These are phyloP conservation scores for Sander vitreus DNA, from an alignment of 2,113 vertebrate species.

Conservation along the genomic window DNA sequence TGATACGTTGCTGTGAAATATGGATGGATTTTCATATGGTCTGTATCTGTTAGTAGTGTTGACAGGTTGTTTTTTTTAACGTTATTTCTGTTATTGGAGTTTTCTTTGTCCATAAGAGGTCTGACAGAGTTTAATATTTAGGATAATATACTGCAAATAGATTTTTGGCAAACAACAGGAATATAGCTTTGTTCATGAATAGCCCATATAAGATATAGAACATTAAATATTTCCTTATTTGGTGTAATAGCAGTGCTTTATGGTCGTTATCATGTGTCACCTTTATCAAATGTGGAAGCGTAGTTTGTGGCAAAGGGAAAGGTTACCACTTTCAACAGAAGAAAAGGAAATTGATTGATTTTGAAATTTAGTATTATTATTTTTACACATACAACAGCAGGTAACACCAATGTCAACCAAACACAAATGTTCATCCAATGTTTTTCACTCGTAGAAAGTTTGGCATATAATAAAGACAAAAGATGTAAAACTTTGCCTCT, in stretches of 20 bases:
- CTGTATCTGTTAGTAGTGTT: background rate
- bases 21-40: background rate
- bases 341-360: background rate
- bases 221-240: background rate
- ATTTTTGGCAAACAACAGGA: background rate
- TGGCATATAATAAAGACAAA: background rate
- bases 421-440: background rate
- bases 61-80: background rate
- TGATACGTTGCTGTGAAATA: background rate
- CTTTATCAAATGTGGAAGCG: background rate
- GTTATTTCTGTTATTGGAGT: background rate
- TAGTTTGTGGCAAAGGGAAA: background rate
- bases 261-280: background rate
- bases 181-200: background rate
- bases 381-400: background rate
- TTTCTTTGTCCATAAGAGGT: background rate
- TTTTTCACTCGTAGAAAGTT: background rate
- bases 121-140: background rate
- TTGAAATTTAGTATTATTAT: background rate
- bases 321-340: background rate
- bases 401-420: background rate
- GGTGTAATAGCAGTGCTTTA: background rate
- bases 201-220: background rate
- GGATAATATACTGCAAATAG: background rate
- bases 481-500: slow-evolving; percentile 7